Evolutionary conservation across 1,140 invertebrate species (phyloP), one percentile per base, ranked within the genome.

Genomic region (Bombus waltoni): DNA sequence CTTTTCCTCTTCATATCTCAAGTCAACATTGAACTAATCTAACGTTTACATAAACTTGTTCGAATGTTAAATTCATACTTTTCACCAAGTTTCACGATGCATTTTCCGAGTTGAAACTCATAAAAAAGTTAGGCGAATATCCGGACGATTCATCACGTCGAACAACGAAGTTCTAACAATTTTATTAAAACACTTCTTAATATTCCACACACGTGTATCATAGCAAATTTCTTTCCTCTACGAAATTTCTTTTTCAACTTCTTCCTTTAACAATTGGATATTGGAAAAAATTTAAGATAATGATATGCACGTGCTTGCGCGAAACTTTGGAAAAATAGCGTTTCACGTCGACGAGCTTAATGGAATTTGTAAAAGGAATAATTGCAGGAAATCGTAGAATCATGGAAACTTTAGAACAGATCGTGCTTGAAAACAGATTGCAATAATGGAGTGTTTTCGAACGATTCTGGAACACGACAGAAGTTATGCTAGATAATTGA

Each of bases 401-500:
- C 47, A 15, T 32, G 13, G 65, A 32, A 66, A 32, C n/a, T 65
- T 66, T 18, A 32, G n/a, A 66, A 32, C 15, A 32, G n/a, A 66
- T 32, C 35, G 32, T 35, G 66, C 32, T 68, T 68, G 18, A 68
- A 68, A 68, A 35, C 32, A 35, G 66, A 68, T 38, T 68, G 32
- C 32, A 15, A 76, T 76, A 76, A 76, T 76, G 53, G 74, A 76
- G 35, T 76, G 74, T 40, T 59, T 59, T 18, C 10, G 25, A 62
- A 62, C 22, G 65, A 70, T 80, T 44, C 35, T 28, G 25, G 18
- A 80, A 32, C 42, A 28, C 65, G 32, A 47, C 42, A 35, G n/a
- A n/a, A 38, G 65, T 70, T 44, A 68, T 68, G 32, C 18, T 10
- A 80, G 78, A 80, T 53, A 80, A 80, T 70, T 80, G 78, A 80